phyloP scores from a whole-genome alignment of 92 coral and sea anemone genomes.

The Pocillopora grandis region DNA sequence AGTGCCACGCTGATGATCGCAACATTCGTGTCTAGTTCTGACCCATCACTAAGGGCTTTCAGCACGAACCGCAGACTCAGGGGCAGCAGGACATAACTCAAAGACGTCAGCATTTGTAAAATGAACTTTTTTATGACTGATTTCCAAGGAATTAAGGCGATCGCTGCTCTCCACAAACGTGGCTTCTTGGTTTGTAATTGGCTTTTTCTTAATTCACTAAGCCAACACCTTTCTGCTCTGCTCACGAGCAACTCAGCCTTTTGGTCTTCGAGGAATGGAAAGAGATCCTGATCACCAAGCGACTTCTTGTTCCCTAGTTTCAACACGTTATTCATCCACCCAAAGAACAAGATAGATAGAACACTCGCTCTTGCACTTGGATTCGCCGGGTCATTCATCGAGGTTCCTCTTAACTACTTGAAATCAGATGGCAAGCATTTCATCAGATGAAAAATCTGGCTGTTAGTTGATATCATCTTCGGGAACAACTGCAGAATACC shows the following conservation, averaged over 20 bases:
- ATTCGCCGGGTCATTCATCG: not conserved
- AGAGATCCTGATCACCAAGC: not conserved
- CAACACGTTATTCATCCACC: constrained; percentile 9
- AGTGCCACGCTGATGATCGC: not conserved
- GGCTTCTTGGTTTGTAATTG: not conserved
- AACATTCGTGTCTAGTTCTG: not conserved
- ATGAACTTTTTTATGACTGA: not conserved
- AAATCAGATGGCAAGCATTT: no score
- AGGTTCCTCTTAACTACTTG: no score
- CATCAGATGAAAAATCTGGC: no score
- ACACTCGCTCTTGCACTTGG: not conserved
- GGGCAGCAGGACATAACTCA: not conserved
- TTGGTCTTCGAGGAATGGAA: not conserved
- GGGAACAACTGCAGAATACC: no score
- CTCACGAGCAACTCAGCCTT: not conserved
- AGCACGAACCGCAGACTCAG: constrained; percentile 3
- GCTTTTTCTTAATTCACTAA: not conserved
- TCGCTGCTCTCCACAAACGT: not conserved
- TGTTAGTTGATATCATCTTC: no score
- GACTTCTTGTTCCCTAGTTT: not conserved
- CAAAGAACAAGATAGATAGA: not conserved
- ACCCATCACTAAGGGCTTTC: constrained; percentile 5
- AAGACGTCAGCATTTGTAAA: not conserved
- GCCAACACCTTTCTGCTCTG: not conserved
- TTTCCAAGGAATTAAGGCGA: not conserved